Conservation (phyloP, 2,888 invertebrate genomes). For the Agrilus biguttatus region DNA sequence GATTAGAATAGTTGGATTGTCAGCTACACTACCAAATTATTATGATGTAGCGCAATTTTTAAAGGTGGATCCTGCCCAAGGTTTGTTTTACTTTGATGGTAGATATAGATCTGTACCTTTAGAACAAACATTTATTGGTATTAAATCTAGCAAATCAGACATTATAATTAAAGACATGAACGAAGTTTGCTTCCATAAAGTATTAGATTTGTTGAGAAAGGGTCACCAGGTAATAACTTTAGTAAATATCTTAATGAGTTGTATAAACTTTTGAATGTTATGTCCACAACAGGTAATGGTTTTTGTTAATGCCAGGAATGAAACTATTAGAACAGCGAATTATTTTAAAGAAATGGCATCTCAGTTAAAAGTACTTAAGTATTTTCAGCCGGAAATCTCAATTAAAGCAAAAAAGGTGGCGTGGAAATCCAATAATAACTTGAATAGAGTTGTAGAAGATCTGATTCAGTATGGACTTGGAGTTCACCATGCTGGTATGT, state of each 20-base stretch:
- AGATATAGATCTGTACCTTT: conserved; percentile 92
- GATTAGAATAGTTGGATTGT: conserved; percentile 93
- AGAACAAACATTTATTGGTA: conserved; percentile 68
- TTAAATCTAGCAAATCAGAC: conserved; percentile 19
- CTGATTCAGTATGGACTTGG: conserved; percentile 79
- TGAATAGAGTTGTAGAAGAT: conserved; percentile 61
- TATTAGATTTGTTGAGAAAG: conserved; percentile 63
- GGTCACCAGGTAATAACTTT: conserved; percentile 63
- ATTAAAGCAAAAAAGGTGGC: conserved; percentile 58
- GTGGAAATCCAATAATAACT: conserved; percentile 47
- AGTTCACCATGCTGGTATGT: conserved; percentile 88
- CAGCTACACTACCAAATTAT: conserved; percentile 96
- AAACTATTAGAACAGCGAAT: conserved; percentile 81
- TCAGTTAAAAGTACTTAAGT: conserved; percentile 52
- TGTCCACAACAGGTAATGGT: conserved; percentile 56
- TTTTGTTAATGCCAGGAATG: conserved; percentile 95
- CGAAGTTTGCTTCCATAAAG: conserved; percentile 84
- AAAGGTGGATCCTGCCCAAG: conserved; percentile 80
- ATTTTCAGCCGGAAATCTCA: conserved; percentile 54
- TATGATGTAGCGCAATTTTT: conserved; percentile 90
- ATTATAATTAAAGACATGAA: conserved; percentile 65
- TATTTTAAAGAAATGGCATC: conserved; percentile 69
- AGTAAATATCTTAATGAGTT: not conserved
- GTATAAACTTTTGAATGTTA: not conserved
- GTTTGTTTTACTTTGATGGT: conserved; percentile 88